phyloP scores from a whole-genome alignment of 2,113 vertebrate genomes.

The Lethenteron camtschaticum region DNA sequence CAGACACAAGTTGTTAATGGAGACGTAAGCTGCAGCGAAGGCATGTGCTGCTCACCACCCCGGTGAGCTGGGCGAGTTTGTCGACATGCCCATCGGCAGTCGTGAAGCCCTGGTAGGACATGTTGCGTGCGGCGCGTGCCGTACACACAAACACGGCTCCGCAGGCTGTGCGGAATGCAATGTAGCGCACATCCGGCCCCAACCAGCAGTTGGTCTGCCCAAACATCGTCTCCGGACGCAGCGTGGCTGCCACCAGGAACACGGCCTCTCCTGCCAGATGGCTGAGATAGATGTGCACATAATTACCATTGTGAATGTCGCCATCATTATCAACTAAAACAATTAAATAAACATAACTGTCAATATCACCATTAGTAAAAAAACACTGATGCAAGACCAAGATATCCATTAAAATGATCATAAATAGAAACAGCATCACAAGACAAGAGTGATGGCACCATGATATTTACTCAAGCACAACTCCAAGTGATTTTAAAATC shows the following conservation, averaged over 20 bases:
- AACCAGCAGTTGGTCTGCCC: slow-evolving; percentile 98
- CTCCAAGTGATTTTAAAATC: background rate
- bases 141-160: slow-evolving; percentile 67
- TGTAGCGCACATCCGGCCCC: slow-evolving; percentile 70
- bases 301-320: background rate
- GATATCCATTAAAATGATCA: too few species aligned
- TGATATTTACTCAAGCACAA: too few species aligned
- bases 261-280: slow-evolving; percentile 55
- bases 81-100: slow-evolving; percentile 54
- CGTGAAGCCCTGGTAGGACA: slow-evolving; percentile 84
- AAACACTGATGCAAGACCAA: too few species aligned
- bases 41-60: slow-evolving; percentile 35
- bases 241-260: slow-evolving; percentile 77
- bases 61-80: slow-evolving; percentile 62
- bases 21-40: too few species aligned
- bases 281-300: slow-evolving; percentile 19
- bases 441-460: too few species aligned
- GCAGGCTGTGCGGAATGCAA: slow-evolving; percentile 47
- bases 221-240: slow-evolving; percentile 93
- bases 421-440: too few species aligned
- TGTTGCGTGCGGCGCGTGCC: slow-evolving; percentile 64
- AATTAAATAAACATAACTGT: too few species aligned
- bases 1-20: too few species aligned
- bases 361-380: too few species aligned
- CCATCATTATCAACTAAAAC: too few species aligned